These are phyloP conservation scores for Campoletis raptor DNA, from an alignment of 2,888 invertebrate genomes.

Conservation along the genomic window DNA sequence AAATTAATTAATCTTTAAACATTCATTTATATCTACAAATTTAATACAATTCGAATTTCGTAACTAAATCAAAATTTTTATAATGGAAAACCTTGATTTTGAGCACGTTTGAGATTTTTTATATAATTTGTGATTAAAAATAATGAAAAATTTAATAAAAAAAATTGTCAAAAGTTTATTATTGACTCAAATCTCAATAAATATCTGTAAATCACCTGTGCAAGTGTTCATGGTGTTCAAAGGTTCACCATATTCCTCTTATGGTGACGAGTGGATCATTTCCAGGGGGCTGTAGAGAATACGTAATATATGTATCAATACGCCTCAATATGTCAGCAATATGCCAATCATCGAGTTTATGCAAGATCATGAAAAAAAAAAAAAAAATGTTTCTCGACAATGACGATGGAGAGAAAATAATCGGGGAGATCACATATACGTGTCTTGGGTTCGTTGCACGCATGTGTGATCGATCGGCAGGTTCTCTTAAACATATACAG, in stretches of 20 bases:
- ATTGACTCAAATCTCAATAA: neutral
- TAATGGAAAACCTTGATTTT: no score
- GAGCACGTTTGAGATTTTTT: neutral
- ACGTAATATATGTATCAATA: slow-evolving; percentile 64
- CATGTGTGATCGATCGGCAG: slow-evolving; percentile 65
- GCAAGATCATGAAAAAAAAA: slow-evolving; percentile 58
- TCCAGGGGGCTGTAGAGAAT: slow-evolving; percentile 18
- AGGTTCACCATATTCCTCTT: neutral
- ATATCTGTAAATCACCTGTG: slow-evolving; percentile 33
- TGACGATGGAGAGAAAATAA: slow-evolving; percentile 17
- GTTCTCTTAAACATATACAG: slow-evolving; percentile 55
- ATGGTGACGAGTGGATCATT: slow-evolving; percentile 45
- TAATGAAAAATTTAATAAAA: neutral
- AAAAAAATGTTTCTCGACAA: slow-evolving; percentile 42
- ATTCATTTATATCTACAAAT: neutral
- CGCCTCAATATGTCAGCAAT: slow-evolving; percentile 67
- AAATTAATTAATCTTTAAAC: neutral
- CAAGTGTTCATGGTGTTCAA: neutral
- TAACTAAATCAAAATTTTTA: neutral
- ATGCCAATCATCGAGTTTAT: slow-evolving; percentile 64
- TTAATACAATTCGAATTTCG: neutral
- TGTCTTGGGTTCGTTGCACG: slow-evolving; percentile 35
- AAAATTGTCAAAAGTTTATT: neutral
- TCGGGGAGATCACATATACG: slow-evolving; percentile 12
- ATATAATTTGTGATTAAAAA: no score